These are phyloP conservation scores for Galleria mellonella DNA, from an alignment of 1,140 invertebrate genomes.

Conservation along the genomic window DNA sequence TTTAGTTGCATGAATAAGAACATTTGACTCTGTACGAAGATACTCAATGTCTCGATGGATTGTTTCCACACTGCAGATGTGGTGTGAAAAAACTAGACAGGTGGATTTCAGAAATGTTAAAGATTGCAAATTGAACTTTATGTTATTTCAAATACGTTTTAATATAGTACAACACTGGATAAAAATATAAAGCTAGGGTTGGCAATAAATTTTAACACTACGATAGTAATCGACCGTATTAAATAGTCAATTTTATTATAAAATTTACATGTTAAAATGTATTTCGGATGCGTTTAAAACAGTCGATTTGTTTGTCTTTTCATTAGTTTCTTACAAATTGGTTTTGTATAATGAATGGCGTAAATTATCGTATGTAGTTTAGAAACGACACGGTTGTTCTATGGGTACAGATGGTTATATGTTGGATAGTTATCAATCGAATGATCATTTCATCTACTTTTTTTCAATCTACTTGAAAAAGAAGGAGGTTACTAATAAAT, in stretches of 20 bases:
- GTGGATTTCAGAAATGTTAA: not conserved
- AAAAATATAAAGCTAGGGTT: not conserved
- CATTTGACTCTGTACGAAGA: no score
- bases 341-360: no score
- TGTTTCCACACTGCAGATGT: conserved; percentile 14
- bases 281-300: not conserved
- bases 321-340: no score
- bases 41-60: no score
- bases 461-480: no score
- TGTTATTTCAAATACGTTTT: not conserved
- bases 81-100: conserved; percentile 1
- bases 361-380: no score
- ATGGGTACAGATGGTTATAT: no score
- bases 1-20: no score
- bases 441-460: no score
- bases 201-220: conserved; percentile 8
- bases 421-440: no score
- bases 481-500: no score
- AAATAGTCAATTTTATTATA: conserved; percentile 7
- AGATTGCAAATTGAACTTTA: not conserved
- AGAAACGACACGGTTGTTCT: no score
- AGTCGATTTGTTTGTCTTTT: conserved; percentile 2
- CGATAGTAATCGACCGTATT: conserved; percentile 5
- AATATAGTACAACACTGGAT: not conserved
- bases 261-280: not conserved